These are phyloP conservation scores for Penaeus japonicus DNA, from an alignment of 1,140 invertebrate species.

Conservation along the genomic window DNA sequence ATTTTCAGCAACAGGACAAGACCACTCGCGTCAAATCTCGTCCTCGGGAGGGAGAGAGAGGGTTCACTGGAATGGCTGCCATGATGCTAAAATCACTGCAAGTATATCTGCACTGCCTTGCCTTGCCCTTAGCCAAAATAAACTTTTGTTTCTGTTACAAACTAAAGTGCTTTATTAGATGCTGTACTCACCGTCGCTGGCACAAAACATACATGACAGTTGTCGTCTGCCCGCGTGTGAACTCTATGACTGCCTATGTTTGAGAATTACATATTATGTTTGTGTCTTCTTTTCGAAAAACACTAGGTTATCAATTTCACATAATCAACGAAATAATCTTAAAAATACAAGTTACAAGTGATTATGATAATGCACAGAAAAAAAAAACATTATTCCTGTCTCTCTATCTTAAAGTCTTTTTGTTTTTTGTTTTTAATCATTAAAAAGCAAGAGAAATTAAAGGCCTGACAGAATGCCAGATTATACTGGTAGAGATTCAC, in stretches of 20 bases:
- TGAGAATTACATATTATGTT: conserved; percentile 58
- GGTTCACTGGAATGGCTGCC: no score
- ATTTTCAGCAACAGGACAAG: not conserved
- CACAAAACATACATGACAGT: conserved; percentile 59
- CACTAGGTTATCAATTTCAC: conserved; percentile 48
- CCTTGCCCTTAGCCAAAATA: not conserved
- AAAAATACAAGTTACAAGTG: conserved; percentile 31
- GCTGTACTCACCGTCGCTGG: conserved; percentile 57
- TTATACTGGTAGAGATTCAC: not conserved
- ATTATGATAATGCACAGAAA: not conserved
- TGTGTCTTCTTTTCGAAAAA: conserved; percentile 50
- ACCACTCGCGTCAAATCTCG: not conserved
- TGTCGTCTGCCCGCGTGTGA: conserved; percentile 56
- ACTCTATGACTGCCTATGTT: conserved; percentile 60
- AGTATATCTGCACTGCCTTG: conserved; percentile 11
- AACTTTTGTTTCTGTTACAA: conserved; percentile 44
- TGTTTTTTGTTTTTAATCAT: conserved; percentile 2
- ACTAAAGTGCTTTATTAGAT: conserved; percentile 53
- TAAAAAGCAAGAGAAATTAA: conserved; percentile 19
- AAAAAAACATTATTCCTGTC: conserved; percentile 10
- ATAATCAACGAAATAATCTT: conserved; percentile 25
- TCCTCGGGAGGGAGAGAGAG: no score
- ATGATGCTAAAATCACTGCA: not conserved
- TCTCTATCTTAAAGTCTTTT: not conserved
- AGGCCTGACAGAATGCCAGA: conserved; percentile 23